Evolutionary conservation across 2,888 invertebrate genomes (phyloP).

Genomic region (Polydrusus tereticollis): DNA sequence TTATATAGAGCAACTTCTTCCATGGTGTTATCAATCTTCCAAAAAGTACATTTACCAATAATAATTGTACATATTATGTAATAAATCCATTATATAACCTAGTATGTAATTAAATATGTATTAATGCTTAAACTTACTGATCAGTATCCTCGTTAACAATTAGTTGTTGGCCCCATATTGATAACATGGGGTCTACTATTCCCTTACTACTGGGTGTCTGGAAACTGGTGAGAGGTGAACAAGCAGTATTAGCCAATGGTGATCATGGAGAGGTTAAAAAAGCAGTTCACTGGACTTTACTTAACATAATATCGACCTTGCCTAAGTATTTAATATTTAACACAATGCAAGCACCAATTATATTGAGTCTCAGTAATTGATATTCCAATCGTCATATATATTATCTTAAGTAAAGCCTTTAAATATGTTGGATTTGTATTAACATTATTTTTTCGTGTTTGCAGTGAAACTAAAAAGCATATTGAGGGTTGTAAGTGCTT

Average conservation of each 20-base stretch:
- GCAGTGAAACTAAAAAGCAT: background rate
- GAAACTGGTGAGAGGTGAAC: slow-evolving; percentile 71
- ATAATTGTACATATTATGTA: no score
- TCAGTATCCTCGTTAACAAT: slow-evolving; percentile 97
- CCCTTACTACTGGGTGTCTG: slow-evolving; percentile 93
- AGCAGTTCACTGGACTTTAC: slow-evolving; percentile 12
- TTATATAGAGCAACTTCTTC: no score
- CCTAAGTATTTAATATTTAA: background rate
- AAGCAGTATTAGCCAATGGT: slow-evolving; percentile 42
- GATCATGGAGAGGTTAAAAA: slow-evolving; percentile 25
- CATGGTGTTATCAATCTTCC: no score
- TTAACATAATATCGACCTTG: background rate
- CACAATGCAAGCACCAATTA: no score
- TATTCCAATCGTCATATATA: no score
- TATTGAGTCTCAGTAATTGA: no score
- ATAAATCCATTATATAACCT: no score
- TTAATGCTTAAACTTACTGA: slow-evolving; percentile 81
- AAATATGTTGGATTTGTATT: slow-evolving; percentile 1
- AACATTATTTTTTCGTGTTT: background rate
- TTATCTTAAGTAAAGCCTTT: background rate
- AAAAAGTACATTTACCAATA: no score
- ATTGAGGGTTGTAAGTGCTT: no score
- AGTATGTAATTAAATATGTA: background rate
- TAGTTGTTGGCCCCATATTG: slow-evolving; percentile 98
- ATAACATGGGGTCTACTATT: slow-evolving; percentile 98